Base-by-base conservation (phyloP, 1,140 invertebrate genomes). In the Patella vulgata region DNA sequence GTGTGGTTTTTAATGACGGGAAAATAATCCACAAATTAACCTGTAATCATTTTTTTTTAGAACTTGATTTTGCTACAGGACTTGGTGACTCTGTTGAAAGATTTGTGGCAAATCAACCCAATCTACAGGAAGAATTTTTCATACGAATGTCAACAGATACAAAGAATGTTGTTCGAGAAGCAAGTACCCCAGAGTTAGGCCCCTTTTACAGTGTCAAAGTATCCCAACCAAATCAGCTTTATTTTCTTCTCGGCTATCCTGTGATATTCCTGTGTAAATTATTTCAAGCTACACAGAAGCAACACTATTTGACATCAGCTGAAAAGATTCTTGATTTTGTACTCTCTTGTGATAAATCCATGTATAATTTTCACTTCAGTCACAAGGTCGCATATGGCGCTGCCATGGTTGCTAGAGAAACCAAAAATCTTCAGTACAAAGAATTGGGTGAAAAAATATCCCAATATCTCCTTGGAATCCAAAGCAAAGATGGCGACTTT, bases 321-420 rank as follows among this genome's bases (percentile, higher is more conserved):
- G 57, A 61, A 28, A 17, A 19, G 9, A 52, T 69, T n/a, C 31
- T 73, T 8, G 70, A 73, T 48, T 73, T 69, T 39, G 56, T 63
- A 2, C 23, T 66, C 11, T 55, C 57, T 12, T 73, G 70, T 30
- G 51, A 66, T 46, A 61, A 73, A 40, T 57, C 56, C 28, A 53
- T 73, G 2, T 66, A 53, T 42, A 54, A 50, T n/a, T 73, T 61
- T 48, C 57, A 55, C 47, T 60, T 61, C 12, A 73, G 70, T 60
- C 70, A 73, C 54, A 73, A 66, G 39, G 59, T 66, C 11, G 63
- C 56, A 12, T 66, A 64, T 39, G 70, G 54, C 19, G 70, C 70
- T 1, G 54, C 63, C 28, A 44, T 73, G 2, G 43, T 73, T 12
- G 66, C 63, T 8, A 31, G n/a, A 27, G 59, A 52, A 53, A 73